phyloP scores from a whole-genome alignment of 30 jellyfish, hydroid and myxozoan genomes.

The Hydra vulgaris region DNA sequence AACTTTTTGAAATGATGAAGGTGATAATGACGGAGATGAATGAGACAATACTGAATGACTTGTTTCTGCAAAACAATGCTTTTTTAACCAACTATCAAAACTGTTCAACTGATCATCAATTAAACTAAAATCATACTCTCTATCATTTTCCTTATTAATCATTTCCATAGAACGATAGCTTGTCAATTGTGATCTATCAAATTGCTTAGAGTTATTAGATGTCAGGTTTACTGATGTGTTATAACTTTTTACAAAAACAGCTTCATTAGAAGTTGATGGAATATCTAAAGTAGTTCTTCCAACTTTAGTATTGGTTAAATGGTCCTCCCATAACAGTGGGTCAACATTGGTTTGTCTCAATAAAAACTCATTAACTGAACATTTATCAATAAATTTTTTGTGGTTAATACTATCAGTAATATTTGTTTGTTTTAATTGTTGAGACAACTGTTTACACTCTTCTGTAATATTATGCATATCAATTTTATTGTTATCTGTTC shows the following conservation, averaged over 20 bases:
- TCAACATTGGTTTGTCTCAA: background rate
- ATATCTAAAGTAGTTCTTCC: background rate
- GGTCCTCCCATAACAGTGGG: background rate
- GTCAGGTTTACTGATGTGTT: background rate
- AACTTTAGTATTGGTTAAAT: background rate
- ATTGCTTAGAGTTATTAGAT: background rate
- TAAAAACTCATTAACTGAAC: background rate
- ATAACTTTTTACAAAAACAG: background rate
- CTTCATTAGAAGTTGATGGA: background rate
- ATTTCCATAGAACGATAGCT: background rate
- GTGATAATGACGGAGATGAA: no score
- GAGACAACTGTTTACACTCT: background rate
- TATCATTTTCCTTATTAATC: background rate
- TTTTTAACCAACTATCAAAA: background rate
- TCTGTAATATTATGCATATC: background rate
- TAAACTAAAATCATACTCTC: background rate
- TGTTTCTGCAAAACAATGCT: background rate
- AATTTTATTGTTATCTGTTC: background rate
- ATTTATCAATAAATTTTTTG: background rate
- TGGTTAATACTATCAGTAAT: background rate
- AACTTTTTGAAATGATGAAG: no score
- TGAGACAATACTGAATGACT: background rate
- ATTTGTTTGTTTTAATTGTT: background rate
- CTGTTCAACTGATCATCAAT: background rate
- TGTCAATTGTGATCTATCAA: background rate